Evolutionary conservation across 2,888 invertebrate species (phyloP).

Genomic region (Cremastinae sp.): DNA sequence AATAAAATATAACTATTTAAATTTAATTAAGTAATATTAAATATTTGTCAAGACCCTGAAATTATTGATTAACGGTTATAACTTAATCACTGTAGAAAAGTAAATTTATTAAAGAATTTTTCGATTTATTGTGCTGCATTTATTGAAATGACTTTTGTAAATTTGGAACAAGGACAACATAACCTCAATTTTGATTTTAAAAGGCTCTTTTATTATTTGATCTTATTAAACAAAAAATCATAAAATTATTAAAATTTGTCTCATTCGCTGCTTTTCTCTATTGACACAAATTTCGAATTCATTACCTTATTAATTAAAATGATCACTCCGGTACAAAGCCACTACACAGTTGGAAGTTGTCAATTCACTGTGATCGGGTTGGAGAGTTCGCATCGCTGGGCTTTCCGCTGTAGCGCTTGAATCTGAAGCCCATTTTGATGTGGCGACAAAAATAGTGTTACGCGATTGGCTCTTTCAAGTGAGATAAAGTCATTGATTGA

Average conservation of each 20-base stretch:
- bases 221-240: not conserved
- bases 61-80: not conserved
- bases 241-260: not conserved
- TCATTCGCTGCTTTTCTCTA: slow-evolving; percentile 1
- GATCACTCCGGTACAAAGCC: slow-evolving; percentile 22
- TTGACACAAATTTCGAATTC: slow-evolving; percentile 5
- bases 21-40: not conserved
- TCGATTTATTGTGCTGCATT: slow-evolving; percentile 7
- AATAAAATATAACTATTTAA: not conserved
- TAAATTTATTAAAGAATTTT: not conserved
- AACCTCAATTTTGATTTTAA: slow-evolving; percentile 47
- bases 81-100: not conserved
- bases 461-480: slow-evolving; percentile 10
- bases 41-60: not conserved
- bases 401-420: slow-evolving; percentile 22
- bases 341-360: slow-evolving; percentile 60
- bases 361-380: slow-evolving; percentile 62
- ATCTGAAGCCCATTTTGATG: slow-evolving; percentile 33
- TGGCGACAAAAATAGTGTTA: not conserved
- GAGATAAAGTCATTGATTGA: not conserved
- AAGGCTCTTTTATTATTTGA: slow-evolving; percentile 3
- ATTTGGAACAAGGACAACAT: slow-evolving; percentile 48
- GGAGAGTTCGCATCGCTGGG: slow-evolving; percentile 43
- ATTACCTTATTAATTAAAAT: slow-evolving; percentile 44
- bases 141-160: slow-evolving; percentile 46